Conservation (phyloP, 2,113 vertebrate species). For the Colossoma macropomum region DNA sequence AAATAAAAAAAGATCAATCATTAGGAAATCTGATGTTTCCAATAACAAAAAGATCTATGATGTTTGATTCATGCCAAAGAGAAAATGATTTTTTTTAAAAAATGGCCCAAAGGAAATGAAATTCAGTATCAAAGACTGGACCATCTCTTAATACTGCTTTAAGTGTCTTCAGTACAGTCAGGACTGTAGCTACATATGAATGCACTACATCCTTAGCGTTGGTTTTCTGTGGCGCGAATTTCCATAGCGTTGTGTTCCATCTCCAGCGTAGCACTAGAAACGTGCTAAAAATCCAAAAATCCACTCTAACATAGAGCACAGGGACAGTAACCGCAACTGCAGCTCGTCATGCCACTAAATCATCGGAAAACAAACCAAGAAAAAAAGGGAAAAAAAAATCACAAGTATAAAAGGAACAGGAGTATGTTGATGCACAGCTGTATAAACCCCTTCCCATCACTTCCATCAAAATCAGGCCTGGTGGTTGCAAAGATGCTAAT, state of each 20-base stretch:
- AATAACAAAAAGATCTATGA: neutral
- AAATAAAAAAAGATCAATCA: neutral
- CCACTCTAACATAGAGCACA: slow-evolving; percentile 99
- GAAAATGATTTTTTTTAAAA: neutral
- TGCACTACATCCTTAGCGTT: slow-evolving; percentile 3
- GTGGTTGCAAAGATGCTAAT: neutral
- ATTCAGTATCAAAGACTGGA: neutral
- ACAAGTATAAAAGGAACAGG: slow-evolving; percentile 57
- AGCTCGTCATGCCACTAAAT: slow-evolving; percentile 73
- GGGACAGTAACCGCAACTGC: slow-evolving; percentile 75
- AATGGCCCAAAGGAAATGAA: neutral
- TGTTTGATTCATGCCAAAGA: slow-evolving; percentile 13
- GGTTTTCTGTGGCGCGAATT: slow-evolving; percentile 24
- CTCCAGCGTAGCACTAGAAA: slow-evolving; percentile 83
- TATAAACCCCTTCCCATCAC: slow-evolving; percentile 52
- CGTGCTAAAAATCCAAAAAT: slow-evolving; percentile 77
- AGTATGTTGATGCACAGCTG: slow-evolving; percentile 63
- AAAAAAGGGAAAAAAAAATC: slow-evolving; percentile 55
- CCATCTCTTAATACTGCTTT: slow-evolving; percentile 46
- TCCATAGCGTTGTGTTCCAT: slow-evolving; percentile 37
- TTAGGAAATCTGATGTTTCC: neutral
- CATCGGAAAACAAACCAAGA: slow-evolving; percentile 62
- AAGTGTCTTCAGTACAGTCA: slow-evolving; percentile 13
- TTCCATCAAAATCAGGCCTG: neutral
- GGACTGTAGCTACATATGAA: neutral